phyloP scores from a whole-genome alignment of 2,888 invertebrate genomes.

The Dichetophora obliterata region DNA sequence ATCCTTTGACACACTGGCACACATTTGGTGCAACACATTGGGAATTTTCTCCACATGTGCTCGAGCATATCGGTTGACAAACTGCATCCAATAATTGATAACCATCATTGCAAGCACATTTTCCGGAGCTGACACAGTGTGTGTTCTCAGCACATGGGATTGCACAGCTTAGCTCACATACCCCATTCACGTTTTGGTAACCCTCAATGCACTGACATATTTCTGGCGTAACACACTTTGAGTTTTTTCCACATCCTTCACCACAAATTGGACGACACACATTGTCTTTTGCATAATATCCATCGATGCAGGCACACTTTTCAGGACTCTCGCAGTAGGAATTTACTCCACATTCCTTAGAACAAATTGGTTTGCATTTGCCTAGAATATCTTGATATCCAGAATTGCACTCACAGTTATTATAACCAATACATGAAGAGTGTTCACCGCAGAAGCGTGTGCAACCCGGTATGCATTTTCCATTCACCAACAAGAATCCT shows the following conservation, averaged over 20 bases:
- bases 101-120: conserved; percentile 2
- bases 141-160: background rate
- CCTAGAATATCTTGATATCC: background rate
- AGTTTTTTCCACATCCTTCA: background rate
- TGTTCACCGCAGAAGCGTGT: background rate
- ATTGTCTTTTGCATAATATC: background rate
- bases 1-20: background rate
- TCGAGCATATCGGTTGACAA: background rate
- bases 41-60: background rate
- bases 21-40: background rate
- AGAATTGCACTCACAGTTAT: background rate
- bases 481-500: background rate
- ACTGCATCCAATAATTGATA: background rate
- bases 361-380: conserved; percentile 2
- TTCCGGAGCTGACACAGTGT: background rate
- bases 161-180: background rate
- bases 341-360: background rate
- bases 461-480: background rate
- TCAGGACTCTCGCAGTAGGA: background rate
- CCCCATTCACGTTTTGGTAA: background rate
- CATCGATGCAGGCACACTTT: conserved; percentile 13
- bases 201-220: conserved; percentile 8
- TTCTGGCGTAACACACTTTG: conserved; percentile 18
- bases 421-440: background rate
- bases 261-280: background rate